Base-by-base conservation (phyloP, 2,888 invertebrate genomes). In the Oasisia sp. region DNA sequence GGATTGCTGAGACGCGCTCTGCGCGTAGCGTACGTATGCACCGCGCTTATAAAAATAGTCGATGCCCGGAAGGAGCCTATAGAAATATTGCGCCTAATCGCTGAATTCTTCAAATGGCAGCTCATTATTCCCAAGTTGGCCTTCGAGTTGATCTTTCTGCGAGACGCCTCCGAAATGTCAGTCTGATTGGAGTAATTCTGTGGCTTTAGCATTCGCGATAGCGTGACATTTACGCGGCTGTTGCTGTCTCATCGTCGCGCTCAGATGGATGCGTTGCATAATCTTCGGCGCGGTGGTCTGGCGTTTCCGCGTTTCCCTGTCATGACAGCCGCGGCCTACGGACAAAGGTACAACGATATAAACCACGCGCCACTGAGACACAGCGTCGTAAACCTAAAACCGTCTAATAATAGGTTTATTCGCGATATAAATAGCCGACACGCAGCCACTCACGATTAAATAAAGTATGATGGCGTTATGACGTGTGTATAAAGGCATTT, bases 121-220 rank as follows among this genome's bases (percentile, higher is more conserved):
- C 74, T 74, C 74, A 74, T 74, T 74, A 74, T 74, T 74, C 74
- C 74, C 74, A 74, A 74, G 74, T 74, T 74, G 74, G 27, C 74
- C 19, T 74, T 74, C 74, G 74, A 74, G 74, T 74, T 74, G 74
- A 74, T 74, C 74, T 74, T 74, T 74, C 27, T 74, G 74, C 74
- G 74, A 74, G 74, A 27, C 74, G 74, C 27, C 74, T 74, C 74
- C 19, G 74, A 74, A 74, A 74, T 74, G 74, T 74, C 74, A 74
- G 27, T 2, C 27, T 74, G 74, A 74, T 74, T 74, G 74, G 74
- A 74, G 74, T 74, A 74, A 27, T 74, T 74, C 74, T 74, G 74
- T 74, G 74, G 19, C 74, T 27, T 74, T 74, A 27, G 19, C 74
- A 74, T 74, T 74, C 74, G 74, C 74, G 27, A 74, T 74, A 74